A percentile compares a stretch with the other conserved stretches of the same genome.
Evolutionary conservation across 1,140 invertebrate genomes (phyloP).

Genomic region (Nasonia giraulti): DNA sequence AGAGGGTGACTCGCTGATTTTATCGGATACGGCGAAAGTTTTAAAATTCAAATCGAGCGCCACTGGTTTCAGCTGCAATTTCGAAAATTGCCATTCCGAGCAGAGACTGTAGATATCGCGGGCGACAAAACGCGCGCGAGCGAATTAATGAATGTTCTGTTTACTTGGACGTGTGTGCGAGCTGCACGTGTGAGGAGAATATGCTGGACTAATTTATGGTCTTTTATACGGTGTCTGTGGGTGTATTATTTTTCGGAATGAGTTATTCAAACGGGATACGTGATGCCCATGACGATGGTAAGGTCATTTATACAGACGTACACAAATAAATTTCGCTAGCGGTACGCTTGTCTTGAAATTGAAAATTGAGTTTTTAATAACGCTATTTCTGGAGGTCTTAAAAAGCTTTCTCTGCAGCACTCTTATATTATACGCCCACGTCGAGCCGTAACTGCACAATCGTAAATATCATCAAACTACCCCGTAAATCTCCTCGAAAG

Average conservation of each 20-base stretch:
- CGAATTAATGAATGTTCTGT: constrained; percentile 2
- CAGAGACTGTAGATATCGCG: neutral
- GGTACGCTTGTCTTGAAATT: neutral
- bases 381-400: neutral
- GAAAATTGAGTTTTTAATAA: neutral
- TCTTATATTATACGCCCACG: neutral
- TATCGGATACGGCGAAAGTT: neutral
- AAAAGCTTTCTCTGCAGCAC: neutral
- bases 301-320: neutral
- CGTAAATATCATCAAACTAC: neutral
- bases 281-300: neutral
- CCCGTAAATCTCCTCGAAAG: neutral
- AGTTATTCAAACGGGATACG: neutral
- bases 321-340: no score
- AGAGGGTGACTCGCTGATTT: neutral
- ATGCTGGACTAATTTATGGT: neutral
- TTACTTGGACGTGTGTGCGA: neutral
- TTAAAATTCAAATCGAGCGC: constrained; percentile 12
- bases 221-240: neutral
- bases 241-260: neutral
- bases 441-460: neutral
- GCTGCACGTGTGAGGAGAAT: neutral
- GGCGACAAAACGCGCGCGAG: neutral
- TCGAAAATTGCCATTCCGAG: neutral
- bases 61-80: neutral